A percentile compares a stretch with the other conserved stretches of the same genome.
Evolutionary conservation across 2,797 vertebrate species (phyloP).

Genomic region (Clamator glandarius): DNA sequence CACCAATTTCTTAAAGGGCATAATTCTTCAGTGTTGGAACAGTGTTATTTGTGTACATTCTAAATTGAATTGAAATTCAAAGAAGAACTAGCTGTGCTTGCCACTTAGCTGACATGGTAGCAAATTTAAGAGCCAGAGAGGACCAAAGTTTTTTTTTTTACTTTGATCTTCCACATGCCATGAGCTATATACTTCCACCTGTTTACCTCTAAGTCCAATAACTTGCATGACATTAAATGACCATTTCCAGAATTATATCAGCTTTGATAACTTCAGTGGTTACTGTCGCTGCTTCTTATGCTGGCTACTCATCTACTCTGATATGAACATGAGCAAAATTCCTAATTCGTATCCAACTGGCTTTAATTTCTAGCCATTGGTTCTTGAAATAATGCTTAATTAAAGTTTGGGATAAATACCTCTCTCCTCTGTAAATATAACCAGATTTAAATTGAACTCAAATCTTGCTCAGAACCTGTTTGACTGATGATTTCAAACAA

Average conservation of each 20-base stretch:
- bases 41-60: not conserved
- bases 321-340: not conserved
- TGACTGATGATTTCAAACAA: not conserved
- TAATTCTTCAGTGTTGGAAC: not conserved
- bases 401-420: not conserved
- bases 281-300: not conserved
- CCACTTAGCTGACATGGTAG: not conserved
- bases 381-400: not conserved
- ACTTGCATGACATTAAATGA: not conserved
- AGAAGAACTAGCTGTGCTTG: not conserved
- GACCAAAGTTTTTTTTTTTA: not conserved
- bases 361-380: not conserved
- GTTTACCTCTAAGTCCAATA: not conserved
- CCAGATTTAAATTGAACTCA: not conserved
- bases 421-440: not conserved
- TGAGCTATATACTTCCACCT: accelerated
- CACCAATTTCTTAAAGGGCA: not conserved
- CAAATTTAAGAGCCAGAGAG: not conserved
- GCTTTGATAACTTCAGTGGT: not conserved
- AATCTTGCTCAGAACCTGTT: not conserved
- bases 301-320: not conserved
- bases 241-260: not conserved
- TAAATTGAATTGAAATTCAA: not conserved
- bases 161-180: not conserved
- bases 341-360: not conserved